Conservation (phyloP, 2,888 invertebrate genomes). For the Andricus quercusramuli region DNA sequence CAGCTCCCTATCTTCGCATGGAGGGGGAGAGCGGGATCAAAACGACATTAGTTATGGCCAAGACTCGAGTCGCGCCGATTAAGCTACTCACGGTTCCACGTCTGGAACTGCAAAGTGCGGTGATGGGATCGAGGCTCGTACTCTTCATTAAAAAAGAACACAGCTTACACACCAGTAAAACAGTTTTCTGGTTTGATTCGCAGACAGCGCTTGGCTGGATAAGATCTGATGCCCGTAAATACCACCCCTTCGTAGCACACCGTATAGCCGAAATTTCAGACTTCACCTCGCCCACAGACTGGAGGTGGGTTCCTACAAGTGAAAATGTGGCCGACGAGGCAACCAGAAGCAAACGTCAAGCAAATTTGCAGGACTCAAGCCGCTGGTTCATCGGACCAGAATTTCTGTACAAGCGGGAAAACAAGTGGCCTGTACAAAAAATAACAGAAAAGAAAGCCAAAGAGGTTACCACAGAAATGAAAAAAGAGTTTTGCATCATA, state of each 20-base stretch:
- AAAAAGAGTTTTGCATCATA: background rate
- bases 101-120: constrained; percentile 49
- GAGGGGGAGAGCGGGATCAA: background rate
- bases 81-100: constrained; percentile 46
- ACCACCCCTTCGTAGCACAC: constrained; percentile 52
- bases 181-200: constrained; percentile 47
- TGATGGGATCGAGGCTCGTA: constrained; percentile 41
- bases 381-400: constrained; percentile 38
- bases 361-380: background rate
- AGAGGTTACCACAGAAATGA: background rate
- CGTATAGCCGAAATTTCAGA: constrained; percentile 56
- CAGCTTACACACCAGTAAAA: background rate
- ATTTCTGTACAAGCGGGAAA: constrained; percentile 1
- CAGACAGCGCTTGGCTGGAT: constrained; percentile 50
- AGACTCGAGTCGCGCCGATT: constrained; percentile 44
- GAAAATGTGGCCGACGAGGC: constrained; percentile 57
- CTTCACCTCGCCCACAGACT: constrained; percentile 42
- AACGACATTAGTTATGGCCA: constrained; percentile 33
- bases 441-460: no score
- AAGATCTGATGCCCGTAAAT: constrained; percentile 45
- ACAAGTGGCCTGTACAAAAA: constrained; percentile 4
- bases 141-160: constrained; percentile 28
- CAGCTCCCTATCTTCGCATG: constrained; percentile 42
- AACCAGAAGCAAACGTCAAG: constrained; percentile 4
- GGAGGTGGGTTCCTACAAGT: constrained; percentile 54